Conservation (phyloP, 2,888 invertebrate species). For the Labia minor region DNA sequence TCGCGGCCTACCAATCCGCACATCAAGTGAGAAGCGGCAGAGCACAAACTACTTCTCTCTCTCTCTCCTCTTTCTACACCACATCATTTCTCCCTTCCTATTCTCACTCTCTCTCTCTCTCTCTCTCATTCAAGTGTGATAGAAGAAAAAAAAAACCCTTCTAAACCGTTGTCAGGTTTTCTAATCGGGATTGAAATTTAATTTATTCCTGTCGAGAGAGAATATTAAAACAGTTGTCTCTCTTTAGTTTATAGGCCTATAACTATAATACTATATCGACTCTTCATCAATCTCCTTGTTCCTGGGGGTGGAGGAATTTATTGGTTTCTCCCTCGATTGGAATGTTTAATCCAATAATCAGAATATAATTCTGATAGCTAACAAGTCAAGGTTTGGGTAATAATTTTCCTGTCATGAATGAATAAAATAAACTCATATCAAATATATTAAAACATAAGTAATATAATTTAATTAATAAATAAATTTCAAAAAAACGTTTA, state of each 20-base stretch:
- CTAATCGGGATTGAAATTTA: conserved; percentile 7
- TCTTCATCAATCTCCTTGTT: not conserved
- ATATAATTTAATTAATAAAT: too few species aligned
- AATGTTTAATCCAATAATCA: conserved; percentile 3
- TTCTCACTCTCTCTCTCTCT: not conserved
- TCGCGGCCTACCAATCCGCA: too few species aligned
- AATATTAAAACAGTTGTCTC: not conserved
- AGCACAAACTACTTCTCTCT: not conserved
- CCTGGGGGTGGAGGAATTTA: not conserved
- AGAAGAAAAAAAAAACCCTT: too few species aligned
- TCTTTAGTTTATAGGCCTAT: not conserved
- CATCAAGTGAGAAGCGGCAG: not conserved
- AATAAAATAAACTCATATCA: too few species aligned
- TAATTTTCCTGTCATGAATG: too few species aligned
- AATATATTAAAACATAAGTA: too few species aligned
- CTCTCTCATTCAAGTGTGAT: too few species aligned
- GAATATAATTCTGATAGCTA: too few species aligned
- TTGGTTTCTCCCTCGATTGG: not conserved
- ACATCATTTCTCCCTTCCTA: not conserved
- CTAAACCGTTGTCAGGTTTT: too few species aligned
- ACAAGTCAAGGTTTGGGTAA: too few species aligned
- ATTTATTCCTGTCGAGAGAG: not conserved
- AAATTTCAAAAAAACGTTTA: too few species aligned
- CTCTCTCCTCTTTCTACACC: too few species aligned
- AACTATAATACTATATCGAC: not conserved